Conservation (phyloP, 2,888 invertebrate species). For the Parochlus steinenii region DNA sequence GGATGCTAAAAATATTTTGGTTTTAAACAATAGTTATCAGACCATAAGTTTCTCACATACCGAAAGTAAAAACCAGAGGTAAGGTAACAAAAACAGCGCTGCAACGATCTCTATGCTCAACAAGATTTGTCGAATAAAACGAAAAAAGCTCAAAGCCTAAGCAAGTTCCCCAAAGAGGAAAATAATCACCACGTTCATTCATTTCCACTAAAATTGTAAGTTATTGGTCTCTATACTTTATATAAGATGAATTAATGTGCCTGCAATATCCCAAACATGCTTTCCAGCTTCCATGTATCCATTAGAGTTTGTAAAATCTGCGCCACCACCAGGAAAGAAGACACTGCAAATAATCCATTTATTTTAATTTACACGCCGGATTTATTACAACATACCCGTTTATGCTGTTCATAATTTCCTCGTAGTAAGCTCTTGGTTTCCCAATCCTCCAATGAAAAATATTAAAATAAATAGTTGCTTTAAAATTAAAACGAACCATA, state of each 20-base stretch:
- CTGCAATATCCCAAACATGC: conserved; percentile 43
- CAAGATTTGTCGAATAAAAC: conserved; percentile 39
- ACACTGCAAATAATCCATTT: too few species aligned
- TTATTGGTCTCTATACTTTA: too few species aligned
- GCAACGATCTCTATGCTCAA: conserved; percentile 25
- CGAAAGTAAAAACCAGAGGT: conserved; percentile 41
- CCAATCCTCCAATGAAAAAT: too few species aligned
- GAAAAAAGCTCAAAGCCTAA: conserved; percentile 60
- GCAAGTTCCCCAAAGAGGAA: conserved; percentile 69
- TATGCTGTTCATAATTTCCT: too few species aligned
- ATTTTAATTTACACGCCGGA: too few species aligned
- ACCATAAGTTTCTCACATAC: conserved; percentile 26
- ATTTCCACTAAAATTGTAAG: too few species aligned
- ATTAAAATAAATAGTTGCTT: too few species aligned
- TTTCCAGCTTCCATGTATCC: conserved; percentile 55
- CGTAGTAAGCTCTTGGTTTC: too few species aligned
- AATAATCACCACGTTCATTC: conserved; percentile 48
- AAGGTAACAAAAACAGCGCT: conserved; percentile 35
- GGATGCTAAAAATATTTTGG: neutral
- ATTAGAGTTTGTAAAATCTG: conserved; percentile 40
- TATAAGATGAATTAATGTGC: too few species aligned
- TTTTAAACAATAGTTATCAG: neutral
- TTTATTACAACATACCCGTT: too few species aligned
- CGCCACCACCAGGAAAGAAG: conserved; percentile 57
- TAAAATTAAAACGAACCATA: too few species aligned